phyloP scores from a whole-genome alignment of 92 coral and sea anemone genomes.

The Epizoanthus stellaris region DNA sequence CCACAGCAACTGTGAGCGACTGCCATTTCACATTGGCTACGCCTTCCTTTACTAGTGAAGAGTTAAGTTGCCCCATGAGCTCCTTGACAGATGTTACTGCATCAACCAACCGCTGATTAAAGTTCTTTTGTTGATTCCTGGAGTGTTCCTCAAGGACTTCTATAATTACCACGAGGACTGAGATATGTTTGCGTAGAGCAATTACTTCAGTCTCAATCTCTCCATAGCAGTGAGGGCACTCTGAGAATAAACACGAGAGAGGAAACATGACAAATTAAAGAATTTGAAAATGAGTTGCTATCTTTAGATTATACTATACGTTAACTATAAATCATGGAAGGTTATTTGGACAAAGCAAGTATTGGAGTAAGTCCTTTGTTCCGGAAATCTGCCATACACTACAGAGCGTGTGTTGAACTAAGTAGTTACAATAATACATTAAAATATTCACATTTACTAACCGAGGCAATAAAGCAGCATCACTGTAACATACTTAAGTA shows the following conservation, averaged over 20 bases:
- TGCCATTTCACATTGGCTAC: conserved; percentile 58
- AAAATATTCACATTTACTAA: too few relatives aligned
- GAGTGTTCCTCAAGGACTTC: conserved; percentile 50
- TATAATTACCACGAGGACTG: conserved; percentile 42
- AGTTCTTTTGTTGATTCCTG: conserved; percentile 59
- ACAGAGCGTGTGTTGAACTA: too few relatives aligned
- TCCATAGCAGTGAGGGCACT: conserved; percentile 84
- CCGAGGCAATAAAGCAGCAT: too few relatives aligned
- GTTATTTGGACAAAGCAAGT: too few relatives aligned
- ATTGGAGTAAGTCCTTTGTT: too few relatives aligned
- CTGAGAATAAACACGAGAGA: conserved; percentile 40
- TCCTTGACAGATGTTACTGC: conserved; percentile 53
- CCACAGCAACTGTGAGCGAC: conserved; percentile 29
- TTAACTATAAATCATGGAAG: neutral
- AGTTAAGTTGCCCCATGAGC: conserved; percentile 32
- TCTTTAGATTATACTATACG: neutral
- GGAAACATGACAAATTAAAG: neutral
- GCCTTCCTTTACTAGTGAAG: conserved; percentile 43
- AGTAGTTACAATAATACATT: too few relatives aligned
- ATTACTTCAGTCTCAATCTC: conserved; percentile 75
- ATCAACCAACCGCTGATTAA: conserved; percentile 66
- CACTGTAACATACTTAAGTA: too few relatives aligned
- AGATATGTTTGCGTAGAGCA: conserved; percentile 64
- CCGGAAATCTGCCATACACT: too few relatives aligned
- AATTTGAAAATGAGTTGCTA: neutral